Percentiles rank a stretch among this genome's conserved stretches.
These are phyloP conservation scores for Drosophila hydei DNA, from an alignment of 1,140 invertebrate species.

Conservation along the genomic window DNA sequence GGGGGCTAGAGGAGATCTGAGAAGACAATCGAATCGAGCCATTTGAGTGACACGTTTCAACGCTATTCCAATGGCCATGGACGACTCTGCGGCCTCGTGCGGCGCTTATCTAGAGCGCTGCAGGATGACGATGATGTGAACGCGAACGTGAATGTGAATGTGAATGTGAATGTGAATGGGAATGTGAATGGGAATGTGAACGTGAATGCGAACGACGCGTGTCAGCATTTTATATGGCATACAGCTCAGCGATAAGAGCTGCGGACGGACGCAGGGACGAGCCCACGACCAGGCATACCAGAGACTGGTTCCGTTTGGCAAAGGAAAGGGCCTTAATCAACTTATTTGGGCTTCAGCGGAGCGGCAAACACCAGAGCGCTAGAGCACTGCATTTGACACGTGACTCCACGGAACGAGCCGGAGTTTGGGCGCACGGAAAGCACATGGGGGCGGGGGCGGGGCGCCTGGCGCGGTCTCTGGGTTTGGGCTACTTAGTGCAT, in stretches of 20 bases:
- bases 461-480: not conserved
- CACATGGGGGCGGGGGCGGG: not conserved
- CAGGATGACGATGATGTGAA: slow-evolving; percentile 32
- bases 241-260: slow-evolving; percentile 34
- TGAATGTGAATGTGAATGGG: not conserved
- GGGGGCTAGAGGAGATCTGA: not conserved
- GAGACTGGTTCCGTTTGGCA: not conserved
- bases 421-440: not conserved
- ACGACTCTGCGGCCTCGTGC: slow-evolving; percentile 23
- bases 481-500: slow-evolving; percentile 70
- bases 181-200: slow-evolving; percentile 3
- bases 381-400: slow-evolving; percentile 63
- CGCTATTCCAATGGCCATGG: slow-evolving; percentile 22
- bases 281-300: slow-evolving; percentile 25
- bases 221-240: slow-evolving; percentile 77
- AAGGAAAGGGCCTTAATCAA: slow-evolving; percentile 53
- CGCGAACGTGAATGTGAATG: slow-evolving; percentile 4
- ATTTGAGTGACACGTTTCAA: slow-evolving; percentile 74
- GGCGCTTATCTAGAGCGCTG: slow-evolving; percentile 55
- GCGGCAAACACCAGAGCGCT: slow-evolving; percentile 14
- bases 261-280: slow-evolving; percentile 16
- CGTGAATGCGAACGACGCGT: slow-evolving; percentile 47
- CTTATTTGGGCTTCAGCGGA: slow-evolving; percentile 68
- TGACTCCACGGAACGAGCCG: slow-evolving; percentile 32
- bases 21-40: slow-evolving; percentile 51